Evolutionary conservation across 2,113 vertebrate genomes (phyloP).

Genomic region (Crotalus horridus): DNA sequence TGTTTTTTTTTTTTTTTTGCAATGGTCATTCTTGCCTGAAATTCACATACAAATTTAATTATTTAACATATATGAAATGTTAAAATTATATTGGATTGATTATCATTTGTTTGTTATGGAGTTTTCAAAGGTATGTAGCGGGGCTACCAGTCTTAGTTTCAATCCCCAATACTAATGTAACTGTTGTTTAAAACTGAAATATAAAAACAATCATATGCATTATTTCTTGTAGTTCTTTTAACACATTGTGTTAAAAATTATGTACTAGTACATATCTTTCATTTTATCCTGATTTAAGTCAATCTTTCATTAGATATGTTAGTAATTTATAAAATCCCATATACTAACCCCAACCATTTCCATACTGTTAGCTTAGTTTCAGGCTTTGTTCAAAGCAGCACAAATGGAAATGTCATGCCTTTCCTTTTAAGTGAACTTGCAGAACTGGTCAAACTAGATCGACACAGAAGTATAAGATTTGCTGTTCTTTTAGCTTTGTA

Average conservation of each 20-base stretch:
- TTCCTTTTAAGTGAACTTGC: slow-evolving; percentile 50
- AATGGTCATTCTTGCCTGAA: neutral
- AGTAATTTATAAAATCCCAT: slow-evolving; percentile 26
- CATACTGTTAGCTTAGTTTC: slow-evolving; percentile 22
- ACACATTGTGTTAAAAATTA: neutral
- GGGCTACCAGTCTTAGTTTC: too few species aligned
- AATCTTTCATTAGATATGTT: neutral
- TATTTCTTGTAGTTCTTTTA: neutral
- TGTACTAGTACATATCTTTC: neutral
- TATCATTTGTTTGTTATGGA: neutral
- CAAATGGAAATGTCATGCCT: slow-evolving; percentile 60
- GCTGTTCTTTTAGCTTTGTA: slow-evolving; percentile 49
- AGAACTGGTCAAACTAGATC: slow-evolving; percentile 67
- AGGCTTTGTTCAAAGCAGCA: slow-evolving; percentile 41
- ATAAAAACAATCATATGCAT: neutral
- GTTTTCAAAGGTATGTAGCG: neutral
- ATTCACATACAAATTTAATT: neutral
- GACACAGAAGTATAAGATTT: slow-evolving; percentile 31
- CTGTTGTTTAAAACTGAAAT: neutral
- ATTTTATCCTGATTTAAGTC: slow-evolving; percentile 11
- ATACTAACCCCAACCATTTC: slow-evolving; percentile 26
- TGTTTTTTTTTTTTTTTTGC: neutral
- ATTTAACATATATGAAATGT: neutral
- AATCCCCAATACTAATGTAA: neutral
- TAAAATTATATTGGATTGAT: neutral